Evolutionary conservation across 2,888 invertebrate genomes (phyloP), one percentile per base, ranked within the genome.

Genomic region (Sphaerophoria taeniata): DNA sequence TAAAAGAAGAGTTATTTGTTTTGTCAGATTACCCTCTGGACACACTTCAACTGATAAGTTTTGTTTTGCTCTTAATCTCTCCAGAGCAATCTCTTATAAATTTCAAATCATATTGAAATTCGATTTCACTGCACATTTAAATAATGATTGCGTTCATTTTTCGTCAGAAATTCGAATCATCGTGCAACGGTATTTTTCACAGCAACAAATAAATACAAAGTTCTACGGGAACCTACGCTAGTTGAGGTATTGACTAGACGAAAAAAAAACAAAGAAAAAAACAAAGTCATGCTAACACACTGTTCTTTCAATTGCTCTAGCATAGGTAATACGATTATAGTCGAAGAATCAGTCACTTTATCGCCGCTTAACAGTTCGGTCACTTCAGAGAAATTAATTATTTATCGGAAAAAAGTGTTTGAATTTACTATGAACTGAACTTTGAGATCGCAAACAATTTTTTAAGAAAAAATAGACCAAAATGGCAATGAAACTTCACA

Each of bases 331-430:
- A 43, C 45, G 9, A 45, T 11, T 11, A 12, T 39, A 58, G 43
- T 43, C 0, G 4, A 12, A 33, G 9, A 36, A 65, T 49, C 65
- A 65, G 49, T 65, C 6, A 34, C 47, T 49, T 9, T 36, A 49
- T 16, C 33, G 16, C 65, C 16, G 65, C 49, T 49, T 6, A 49
- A 34, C 47, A 49, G 47, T 34, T 34, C 14, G 65, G 65, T 65
- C 49, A 24, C 16, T 36, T 36, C 1, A 6, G 34, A 16, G 31
- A 63, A 43, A 33, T 11, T n/a, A 63, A n/a, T n/a, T 63, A n/a
- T 43, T 24, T n/a, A 6, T 43, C 9, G 9, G 9, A 39, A 43
- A 43, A 43, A 9, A 43, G 16, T 65, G 65, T 16, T 49, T 34
- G 7, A 47, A 34, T 47, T 33, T 63, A 1, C 14, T 63, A n/a